Conservation (phyloP, 2,888 invertebrate genomes). For the Archaeoteleia sp. region DNA sequence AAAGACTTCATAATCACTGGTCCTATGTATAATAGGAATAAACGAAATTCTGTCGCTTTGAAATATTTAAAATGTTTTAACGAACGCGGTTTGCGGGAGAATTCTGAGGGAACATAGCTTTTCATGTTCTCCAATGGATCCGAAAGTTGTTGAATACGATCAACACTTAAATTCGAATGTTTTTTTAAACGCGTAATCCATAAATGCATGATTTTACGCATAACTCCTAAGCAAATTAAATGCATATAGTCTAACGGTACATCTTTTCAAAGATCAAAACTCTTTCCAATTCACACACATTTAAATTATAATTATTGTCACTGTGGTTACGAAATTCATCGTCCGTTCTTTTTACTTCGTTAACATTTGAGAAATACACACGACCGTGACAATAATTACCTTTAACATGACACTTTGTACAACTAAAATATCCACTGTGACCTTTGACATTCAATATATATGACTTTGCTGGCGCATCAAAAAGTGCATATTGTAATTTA, state of each 20-base stretch:
- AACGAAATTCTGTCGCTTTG: constrained; percentile 30
- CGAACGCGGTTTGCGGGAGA: constrained; percentile 17
- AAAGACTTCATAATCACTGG: constrained; percentile 16
- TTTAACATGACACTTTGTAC: constrained; percentile 30
- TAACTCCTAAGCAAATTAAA: constrained; percentile 10
- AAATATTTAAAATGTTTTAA: constrained; percentile 20
- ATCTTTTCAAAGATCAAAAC: constrained; percentile 43
- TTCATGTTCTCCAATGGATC: background rate
- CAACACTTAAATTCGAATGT: background rate
- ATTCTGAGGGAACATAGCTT: constrained; percentile 19
- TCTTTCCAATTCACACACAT: constrained; percentile 42
- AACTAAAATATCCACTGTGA: constrained; percentile 15
- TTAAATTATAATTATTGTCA: constrained; percentile 52
- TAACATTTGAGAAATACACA: constrained; percentile 39
- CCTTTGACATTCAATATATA: constrained; percentile 23
- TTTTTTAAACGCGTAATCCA: constrained; percentile 14
- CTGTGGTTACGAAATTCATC: constrained; percentile 14
- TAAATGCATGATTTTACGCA: constrained; percentile 15
- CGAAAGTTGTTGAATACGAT: background rate
- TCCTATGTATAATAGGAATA: constrained; percentile 33
- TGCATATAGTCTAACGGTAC: constrained; percentile 48
- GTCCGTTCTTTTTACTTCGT: constrained; percentile 7
- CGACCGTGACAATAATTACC: constrained; percentile 32
- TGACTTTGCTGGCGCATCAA: constrained; percentile 28
- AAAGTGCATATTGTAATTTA: constrained; percentile 8